These are phyloP conservation scores for Metopolophium dirhodum DNA, from an alignment of 1,140 invertebrate species.

Conservation along the genomic window DNA sequence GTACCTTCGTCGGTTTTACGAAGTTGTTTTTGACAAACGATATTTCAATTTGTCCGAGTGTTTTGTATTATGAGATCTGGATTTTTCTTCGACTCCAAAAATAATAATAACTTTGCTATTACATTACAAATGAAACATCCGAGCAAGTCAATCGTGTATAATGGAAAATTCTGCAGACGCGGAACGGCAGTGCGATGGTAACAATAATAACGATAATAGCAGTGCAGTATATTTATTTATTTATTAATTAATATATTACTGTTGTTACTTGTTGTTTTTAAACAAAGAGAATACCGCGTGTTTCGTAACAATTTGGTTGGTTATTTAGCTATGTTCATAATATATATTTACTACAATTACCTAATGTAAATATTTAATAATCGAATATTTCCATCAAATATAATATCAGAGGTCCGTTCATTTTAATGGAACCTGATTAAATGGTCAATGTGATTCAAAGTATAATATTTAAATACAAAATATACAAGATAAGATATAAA, in stretches of 20 bases:
- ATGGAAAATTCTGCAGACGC: background rate
- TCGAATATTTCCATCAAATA: background rate
- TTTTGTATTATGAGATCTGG: background rate
- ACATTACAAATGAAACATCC: background rate
- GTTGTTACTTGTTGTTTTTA: too few species aligned
- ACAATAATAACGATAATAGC: background rate
- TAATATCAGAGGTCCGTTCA: background rate
- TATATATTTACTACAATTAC: background rate
- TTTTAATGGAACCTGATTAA: background rate
- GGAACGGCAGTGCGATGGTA: background rate
- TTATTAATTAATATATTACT: background rate
- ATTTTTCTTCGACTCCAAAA: background rate
- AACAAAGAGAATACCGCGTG: too few species aligned
- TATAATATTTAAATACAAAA: background rate
- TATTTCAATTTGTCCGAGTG: background rate
- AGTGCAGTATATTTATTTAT: too few species aligned
- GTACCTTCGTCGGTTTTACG: background rate
- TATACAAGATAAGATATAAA: background rate
- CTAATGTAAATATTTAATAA: background rate
- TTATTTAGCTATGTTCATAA: background rate
- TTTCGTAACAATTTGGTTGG: too few species aligned
- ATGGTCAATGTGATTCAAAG: background rate
- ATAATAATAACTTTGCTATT: background rate
- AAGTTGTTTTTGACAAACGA: background rate
- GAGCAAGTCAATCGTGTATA: background rate